phyloP scores from a whole-genome alignment of 2,113 vertebrate species.

The Hylia prasina region DNA sequence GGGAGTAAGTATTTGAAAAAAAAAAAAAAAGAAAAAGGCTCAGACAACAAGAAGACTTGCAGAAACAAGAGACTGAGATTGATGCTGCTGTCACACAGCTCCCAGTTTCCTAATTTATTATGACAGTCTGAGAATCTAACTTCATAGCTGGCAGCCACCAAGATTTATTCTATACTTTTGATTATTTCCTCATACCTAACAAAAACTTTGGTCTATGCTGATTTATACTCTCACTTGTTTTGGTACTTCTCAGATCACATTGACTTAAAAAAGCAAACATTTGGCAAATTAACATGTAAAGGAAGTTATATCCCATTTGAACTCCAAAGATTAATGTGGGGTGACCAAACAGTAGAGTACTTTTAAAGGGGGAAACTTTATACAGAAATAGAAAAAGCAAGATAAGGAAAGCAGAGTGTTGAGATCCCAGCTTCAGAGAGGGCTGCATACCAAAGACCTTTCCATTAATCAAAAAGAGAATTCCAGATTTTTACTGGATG shows the following conservation, averaged over 20 bases:
- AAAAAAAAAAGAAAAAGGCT: neutral
- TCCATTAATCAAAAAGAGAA: neutral
- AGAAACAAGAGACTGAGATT: slow-evolving; percentile 51
- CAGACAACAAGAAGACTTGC: slow-evolving; percentile 32
- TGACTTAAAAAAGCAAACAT: slow-evolving; percentile 28
- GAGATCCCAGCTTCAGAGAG: neutral
- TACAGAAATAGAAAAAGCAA: neutral
- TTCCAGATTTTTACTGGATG: neutral
- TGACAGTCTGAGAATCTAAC: slow-evolving; percentile 46
- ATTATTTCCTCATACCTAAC: slow-evolving; percentile 37
- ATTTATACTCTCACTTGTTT: slow-evolving; percentile 20
- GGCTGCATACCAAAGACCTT: neutral
- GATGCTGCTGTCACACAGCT: slow-evolving; percentile 39
- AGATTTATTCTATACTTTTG: slow-evolving; percentile 39
- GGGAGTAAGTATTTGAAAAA: neutral
- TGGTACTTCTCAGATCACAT: neutral
- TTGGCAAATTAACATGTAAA: neutral
- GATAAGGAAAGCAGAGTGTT: neutral
- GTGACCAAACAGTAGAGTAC: neutral
- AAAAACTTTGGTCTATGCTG: neutral
- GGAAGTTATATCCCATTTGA: neutral
- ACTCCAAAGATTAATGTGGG: neutral
- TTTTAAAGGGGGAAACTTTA: neutral
- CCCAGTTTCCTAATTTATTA: slow-evolving; percentile 46
- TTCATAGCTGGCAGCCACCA: slow-evolving; percentile 1